A percentile compares a stretch with the other conserved stretches of the same genome.
Evolutionary conservation across 2,113 vertebrate species (phyloP).

Genomic region (Phyllostomus discolor): DNA sequence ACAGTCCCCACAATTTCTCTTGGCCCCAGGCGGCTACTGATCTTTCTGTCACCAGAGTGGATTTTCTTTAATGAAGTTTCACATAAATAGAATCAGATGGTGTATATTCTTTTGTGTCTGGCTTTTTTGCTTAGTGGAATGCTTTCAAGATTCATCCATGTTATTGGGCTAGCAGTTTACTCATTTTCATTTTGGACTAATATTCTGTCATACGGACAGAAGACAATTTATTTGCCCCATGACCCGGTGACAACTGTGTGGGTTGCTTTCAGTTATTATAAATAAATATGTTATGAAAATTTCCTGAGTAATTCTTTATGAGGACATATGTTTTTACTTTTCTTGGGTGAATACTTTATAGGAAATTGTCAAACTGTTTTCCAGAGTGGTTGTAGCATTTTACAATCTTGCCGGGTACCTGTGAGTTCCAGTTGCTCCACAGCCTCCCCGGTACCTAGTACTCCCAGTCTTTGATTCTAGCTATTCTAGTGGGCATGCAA

Average conservation of each 20-base stretch:
- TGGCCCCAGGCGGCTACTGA: neutral
- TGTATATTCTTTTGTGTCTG: neutral
- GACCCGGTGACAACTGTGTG: neutral
- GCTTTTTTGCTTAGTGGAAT: neutral
- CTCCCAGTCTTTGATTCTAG: neutral
- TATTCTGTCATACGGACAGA: neutral
- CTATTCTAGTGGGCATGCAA: neutral
- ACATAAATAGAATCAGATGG: neutral
- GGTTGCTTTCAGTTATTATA: neutral
- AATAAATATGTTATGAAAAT: neutral
- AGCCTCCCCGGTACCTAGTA: neutral
- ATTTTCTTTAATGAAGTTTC: neutral
- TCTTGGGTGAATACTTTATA: too few relatives aligned
- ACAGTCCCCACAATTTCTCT: neutral
- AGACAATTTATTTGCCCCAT: neutral
- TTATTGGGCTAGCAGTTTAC: neutral
- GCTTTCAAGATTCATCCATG: neutral
- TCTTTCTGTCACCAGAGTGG: neutral
- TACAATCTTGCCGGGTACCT: too few relatives aligned
- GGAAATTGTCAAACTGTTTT: too few relatives aligned
- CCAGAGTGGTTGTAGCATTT: too few relatives aligned
- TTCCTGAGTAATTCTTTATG: neutral
- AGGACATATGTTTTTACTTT: neutral
- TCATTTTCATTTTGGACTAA: neutral
- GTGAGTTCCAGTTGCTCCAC: neutral